Evolutionary conservation across 2,888 invertebrate genomes (phyloP).

Genomic region (Drosophila phalerata): DNA sequence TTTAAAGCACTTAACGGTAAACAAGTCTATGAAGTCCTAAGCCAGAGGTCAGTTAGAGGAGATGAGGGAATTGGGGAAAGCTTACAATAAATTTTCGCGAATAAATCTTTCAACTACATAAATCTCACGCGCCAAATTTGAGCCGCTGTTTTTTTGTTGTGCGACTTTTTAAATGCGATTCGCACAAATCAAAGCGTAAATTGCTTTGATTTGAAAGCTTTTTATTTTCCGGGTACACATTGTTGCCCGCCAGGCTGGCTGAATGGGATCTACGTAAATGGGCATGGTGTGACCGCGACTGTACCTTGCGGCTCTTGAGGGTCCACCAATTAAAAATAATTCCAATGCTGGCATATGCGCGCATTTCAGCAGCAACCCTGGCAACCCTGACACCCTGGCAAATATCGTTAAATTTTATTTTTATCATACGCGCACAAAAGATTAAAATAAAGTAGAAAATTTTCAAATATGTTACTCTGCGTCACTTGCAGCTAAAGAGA

Average conservation of each 20-base stretch:
- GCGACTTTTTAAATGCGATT: slow-evolving; percentile 40
- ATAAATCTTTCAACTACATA: slow-evolving; percentile 85
- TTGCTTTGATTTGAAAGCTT: slow-evolving; percentile 84
- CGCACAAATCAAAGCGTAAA: slow-evolving; percentile 83
- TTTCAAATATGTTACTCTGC: slow-evolving; percentile 62
- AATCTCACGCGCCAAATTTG: slow-evolving; percentile 82
- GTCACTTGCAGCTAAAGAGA: slow-evolving; percentile 48
- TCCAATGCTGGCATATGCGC: slow-evolving; percentile 68
- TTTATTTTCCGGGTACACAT: slow-evolving; percentile 39
- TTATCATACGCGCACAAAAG: slow-evolving; percentile 72
- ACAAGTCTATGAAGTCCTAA: slow-evolving; percentile 78
- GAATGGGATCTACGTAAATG: slow-evolving; percentile 1
- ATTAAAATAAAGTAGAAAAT: slow-evolving; percentile 78
- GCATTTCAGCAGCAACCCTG: slow-evolving; percentile 51
- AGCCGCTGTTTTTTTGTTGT: slow-evolving; percentile 41
- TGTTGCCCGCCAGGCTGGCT: slow-evolving; percentile 43
- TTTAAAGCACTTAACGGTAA: slow-evolving; percentile 82
- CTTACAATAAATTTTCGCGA: slow-evolving; percentile 73
- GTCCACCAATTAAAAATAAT: slow-evolving; percentile 77
- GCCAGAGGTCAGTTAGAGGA: slow-evolving; percentile 42
- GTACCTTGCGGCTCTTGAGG: slow-evolving; percentile 62
- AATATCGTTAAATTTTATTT: slow-evolving; percentile 79
- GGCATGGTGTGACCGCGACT: slow-evolving; percentile 43
- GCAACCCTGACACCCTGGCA: slow-evolving; percentile 46
- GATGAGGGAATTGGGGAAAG: slow-evolving; percentile 30